Evolutionary conservation across 2,888 invertebrate species (phyloP).

Genomic region (Girardia tigrina): DNA sequence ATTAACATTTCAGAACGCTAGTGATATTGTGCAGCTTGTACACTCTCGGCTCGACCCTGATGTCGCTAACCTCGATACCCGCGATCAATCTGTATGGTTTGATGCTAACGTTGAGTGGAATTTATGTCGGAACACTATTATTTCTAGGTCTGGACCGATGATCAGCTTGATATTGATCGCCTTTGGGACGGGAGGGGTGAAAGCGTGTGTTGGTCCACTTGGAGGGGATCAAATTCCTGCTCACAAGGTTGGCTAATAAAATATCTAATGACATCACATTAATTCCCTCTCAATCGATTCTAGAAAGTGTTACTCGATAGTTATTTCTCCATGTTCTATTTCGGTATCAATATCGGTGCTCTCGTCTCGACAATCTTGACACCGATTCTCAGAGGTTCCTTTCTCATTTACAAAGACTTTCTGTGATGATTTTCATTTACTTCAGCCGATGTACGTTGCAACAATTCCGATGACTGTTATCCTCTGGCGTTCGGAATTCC

Average conservation of each 20-base stretch:
- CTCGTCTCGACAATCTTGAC: constrained; percentile 73
- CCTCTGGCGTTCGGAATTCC: constrained; percentile 70
- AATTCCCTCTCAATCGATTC: constrained; percentile 38
- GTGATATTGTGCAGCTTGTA: background rate
- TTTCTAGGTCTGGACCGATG: constrained; percentile 53
- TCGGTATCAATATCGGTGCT: constrained; percentile 75
- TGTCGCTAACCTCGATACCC: background rate
- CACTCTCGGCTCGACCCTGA: background rate
- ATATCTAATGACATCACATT: background rate
- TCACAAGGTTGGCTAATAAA: constrained; percentile 44
- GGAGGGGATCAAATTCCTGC: constrained; percentile 77
- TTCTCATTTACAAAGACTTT: background rate
- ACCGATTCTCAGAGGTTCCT: constrained; percentile 63
- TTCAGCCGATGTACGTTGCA: constrained; percentile 47
- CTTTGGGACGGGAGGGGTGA: constrained; percentile 81
- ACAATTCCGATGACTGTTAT: constrained; percentile 44
- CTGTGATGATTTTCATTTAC: constrained; percentile 27
- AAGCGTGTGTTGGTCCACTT: constrained; percentile 83
- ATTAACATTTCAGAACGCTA: background rate
- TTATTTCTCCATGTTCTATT: constrained; percentile 86
- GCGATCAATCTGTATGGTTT: background rate
- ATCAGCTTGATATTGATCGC: constrained; percentile 66
- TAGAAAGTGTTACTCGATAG: constrained; percentile 65
- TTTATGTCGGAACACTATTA: background rate
- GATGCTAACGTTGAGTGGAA: background rate